Conservation (phyloP, 2,888 invertebrate species). For the Aromia moschata region DNA sequence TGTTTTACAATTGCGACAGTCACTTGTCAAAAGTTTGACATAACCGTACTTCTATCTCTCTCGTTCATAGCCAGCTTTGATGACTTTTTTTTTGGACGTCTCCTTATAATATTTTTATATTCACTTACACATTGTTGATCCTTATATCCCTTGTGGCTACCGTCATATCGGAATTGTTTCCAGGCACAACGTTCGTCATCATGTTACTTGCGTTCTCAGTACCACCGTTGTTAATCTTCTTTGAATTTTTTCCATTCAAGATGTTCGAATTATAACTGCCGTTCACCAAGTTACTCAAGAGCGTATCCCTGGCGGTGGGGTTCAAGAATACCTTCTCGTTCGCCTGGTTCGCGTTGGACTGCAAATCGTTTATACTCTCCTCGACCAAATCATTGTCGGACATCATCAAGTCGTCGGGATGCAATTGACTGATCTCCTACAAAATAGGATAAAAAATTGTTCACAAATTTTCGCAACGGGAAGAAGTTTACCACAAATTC, state of each 20-base stretch:
- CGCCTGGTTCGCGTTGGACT: constrained; percentile 24
- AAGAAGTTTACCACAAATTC: constrained; percentile 34
- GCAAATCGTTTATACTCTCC: constrained; percentile 36
- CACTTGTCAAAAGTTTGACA: no score
- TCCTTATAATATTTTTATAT: no score
- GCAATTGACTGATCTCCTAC: constrained; percentile 30
- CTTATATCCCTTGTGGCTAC: constrained; percentile 44
- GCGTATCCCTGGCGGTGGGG: constrained; percentile 53
- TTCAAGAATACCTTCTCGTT: constrained; percentile 55
- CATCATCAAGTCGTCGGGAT: constrained; percentile 24
- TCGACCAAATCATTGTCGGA: constrained; percentile 30
- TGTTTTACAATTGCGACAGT: no score
- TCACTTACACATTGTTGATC: constrained; percentile 39
- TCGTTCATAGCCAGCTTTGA: no score
- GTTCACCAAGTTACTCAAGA: constrained; percentile 56
- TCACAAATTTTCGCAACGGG: no score
- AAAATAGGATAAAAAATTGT: constrained; percentile 13
- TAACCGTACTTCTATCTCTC: no score
- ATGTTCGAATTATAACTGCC: constrained; percentile 50
- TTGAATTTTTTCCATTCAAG: constrained; percentile 41
- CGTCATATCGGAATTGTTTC: constrained; percentile 34
- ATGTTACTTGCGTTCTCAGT: constrained; percentile 17
- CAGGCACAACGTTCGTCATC: constrained; percentile 6
- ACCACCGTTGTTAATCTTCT: constrained; percentile 22
- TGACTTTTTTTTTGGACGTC: no score